Evolutionary conservation across 2,888 invertebrate species (phyloP), one percentile per base, ranked within the genome.

Genomic region (Aquatica leii): DNA sequence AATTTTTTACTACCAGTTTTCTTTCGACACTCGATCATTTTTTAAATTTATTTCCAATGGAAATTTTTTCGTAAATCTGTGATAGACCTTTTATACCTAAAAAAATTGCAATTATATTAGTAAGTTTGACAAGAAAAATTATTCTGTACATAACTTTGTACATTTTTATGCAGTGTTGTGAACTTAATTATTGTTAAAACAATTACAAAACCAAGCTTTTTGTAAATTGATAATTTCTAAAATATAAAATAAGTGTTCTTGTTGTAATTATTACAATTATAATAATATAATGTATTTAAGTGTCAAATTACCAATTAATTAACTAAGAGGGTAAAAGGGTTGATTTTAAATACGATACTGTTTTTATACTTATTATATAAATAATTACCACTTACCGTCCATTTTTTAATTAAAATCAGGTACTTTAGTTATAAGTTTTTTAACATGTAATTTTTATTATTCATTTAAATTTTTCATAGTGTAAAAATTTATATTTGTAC

Each of bases 61-160:
- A n/a, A 55, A 37, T 50, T 46, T 60, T 55, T 54, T 50, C 2
- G 2, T 43, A 53, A 59, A 63, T 66, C 68, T 69, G 68, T 69
- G 68, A 69, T 69, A 69, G 50, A n/a, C 48, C 11, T 48, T 12
- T 35, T 12, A 18, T 18, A 52, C 11, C 37, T 11, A 11, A 3
- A 9, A 31, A 2, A 9, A 37, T 54, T 55, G 76, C 76, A 74
- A 71, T 70, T 73, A 73, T 74, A 71, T 60, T 76, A 75, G 76
- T 77, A 75, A 77, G 76, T 77, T 77, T 75, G 73, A 63, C 43
- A 58, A 24, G 24, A 24, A 24, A 24, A 62, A 57, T 52, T 49
- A 55, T 58, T 65, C 59, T 63, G 55, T 63, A 59, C 15, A 55
- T 59, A 59, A 58, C 63, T 58, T 68, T 65, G 65, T 66, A 68